phyloP scores from a whole-genome alignment of 2,888 invertebrate genomes.

The Flexamia atlantica region DNA sequence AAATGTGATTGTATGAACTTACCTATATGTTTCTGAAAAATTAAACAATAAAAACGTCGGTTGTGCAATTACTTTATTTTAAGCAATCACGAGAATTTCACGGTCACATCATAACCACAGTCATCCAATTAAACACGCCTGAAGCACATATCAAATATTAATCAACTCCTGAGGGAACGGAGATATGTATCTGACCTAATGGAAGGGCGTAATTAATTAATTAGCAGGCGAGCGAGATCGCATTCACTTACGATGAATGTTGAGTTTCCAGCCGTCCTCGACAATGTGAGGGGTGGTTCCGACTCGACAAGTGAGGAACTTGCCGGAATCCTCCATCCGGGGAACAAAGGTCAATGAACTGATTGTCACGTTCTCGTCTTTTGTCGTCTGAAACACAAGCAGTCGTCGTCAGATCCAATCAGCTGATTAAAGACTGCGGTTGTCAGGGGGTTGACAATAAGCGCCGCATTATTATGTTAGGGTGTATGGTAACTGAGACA shows the following conservation, averaged over 20 bases:
- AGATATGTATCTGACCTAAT: neutral
- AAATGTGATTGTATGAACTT: too few relatives aligned
- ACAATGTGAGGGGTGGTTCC: constrained; percentile 66
- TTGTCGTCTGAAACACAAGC: constrained; percentile 68
- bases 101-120: too few relatives aligned
- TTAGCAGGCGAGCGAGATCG: neutral
- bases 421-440: constrained; percentile 16
- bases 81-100: too few relatives aligned
- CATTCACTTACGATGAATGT: constrained; percentile 69
- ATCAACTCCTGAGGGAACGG: neutral
- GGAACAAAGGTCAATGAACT: constrained; percentile 73
- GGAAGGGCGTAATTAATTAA: constrained; percentile 8
- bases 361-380: constrained; percentile 72
- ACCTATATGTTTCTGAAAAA: too few relatives aligned
- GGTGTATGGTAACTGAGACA: too few relatives aligned
- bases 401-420: neutral
- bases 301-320: constrained; percentile 73
- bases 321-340: constrained; percentile 73
- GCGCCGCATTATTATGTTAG: too few relatives aligned
- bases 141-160: too few relatives aligned
- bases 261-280: constrained; percentile 71
- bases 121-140: too few relatives aligned
- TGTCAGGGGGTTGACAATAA: too few relatives aligned
- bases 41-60: too few relatives aligned
- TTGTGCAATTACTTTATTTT: too few relatives aligned